Base-by-base conservation (phyloP, 2,113 vertebrate species). In the Monopterus albus region DNA sequence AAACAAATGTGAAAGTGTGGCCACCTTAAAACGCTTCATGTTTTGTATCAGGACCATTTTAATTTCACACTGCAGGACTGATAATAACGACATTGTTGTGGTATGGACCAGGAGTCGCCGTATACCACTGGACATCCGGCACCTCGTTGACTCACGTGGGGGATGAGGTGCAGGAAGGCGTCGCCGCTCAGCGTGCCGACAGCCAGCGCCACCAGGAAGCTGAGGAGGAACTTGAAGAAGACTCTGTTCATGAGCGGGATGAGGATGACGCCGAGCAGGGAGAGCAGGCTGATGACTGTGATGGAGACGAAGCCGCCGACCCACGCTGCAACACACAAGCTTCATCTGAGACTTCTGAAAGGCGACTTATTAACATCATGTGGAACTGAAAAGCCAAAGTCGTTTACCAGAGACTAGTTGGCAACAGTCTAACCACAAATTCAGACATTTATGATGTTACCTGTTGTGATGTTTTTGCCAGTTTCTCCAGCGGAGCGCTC, bases 161-260 rank as follows among this genome's bases (percentile, higher is more conserved):
- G 98, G 82, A 99, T 95, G 51, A 99, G 97, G 70, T 99, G 98
- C 14, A 99, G 92, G 81, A 99, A 95, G 67, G 98, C 98, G 73
- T 99, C 98, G 49, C 98, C 98, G 45, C 98, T 98, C 79, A 99
- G 91, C 9, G 98, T 97, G 25, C 98, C 98, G 28, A 99, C 98
- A 0, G 98, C 97, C 84, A 99, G 72, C 0, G 98, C 97, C 88
- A 99, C 97, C 82, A 99, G 91, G 87, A 99, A 98, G 91, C 96
- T 98, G 73, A 99, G 92, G 21, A 99, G 94, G 92, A 98, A 99
- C 83, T 98, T 98, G 93, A 98, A 98, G 92, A 98, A 99, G 0
- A 96, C 94, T 0, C 92, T 92, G 85, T 96, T 97, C 95, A 99
- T 98, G 76, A 98, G 92, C 0, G 97, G 97, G 57, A 99, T 96